Conservation (phyloP, 35 echinoderm and acorn worm species). For the Ptychodera flava region DNA sequence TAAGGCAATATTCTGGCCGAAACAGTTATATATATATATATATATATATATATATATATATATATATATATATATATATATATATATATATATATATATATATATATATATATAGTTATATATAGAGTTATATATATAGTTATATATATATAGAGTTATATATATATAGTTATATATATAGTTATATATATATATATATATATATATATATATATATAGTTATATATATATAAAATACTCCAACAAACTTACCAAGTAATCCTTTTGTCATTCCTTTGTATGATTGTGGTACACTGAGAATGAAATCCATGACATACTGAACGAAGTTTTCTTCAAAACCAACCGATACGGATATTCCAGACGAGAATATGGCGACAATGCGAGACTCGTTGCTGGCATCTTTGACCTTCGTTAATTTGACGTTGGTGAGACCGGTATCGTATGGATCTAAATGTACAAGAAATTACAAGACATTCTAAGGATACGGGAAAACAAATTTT, state of each 20-base stretch:
- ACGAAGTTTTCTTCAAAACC: background rate
- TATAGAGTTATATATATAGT: too few species aligned
- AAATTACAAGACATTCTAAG: too few species aligned
- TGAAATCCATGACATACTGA: conserved; percentile 54
- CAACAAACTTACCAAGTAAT: conserved; percentile 54
- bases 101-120: too few species aligned
- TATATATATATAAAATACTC: too few species aligned
- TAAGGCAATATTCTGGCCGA: background rate
- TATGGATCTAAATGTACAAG: too few species aligned
- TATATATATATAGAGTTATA: too few species aligned
- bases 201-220: too few species aligned
- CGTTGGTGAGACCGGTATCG: background rate
- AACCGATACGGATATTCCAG: background rate
- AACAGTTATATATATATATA: background rate
- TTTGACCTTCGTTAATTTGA: background rate
- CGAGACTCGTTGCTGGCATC: background rate
- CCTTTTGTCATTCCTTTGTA: conserved; percentile 67
- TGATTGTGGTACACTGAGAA: conserved; percentile 43
- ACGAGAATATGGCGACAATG: background rate
- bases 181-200: too few species aligned
- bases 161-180: too few species aligned
- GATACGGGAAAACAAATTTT: too few species aligned
- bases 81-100: too few species aligned
- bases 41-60: too few species aligned
- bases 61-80: background rate